These are phyloP conservation scores for Plutella xylostella DNA, from an alignment of 2,888 invertebrate genomes.

Conservation along the genomic window DNA sequence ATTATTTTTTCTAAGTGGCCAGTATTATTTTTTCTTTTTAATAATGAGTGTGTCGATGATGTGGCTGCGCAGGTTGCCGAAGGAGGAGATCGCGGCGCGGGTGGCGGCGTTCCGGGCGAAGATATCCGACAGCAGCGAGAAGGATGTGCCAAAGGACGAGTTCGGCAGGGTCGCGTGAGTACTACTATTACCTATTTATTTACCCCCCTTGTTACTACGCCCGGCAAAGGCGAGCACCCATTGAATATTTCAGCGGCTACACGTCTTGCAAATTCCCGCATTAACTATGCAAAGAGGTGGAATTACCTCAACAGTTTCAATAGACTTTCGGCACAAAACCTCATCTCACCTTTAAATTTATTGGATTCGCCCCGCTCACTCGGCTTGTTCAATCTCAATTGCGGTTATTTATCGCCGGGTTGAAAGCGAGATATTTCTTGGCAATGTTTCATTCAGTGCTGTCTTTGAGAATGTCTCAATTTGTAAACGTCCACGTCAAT, in stretches of 20 bases:
- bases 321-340: background rate
- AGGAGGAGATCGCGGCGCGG: conserved; percentile 87
- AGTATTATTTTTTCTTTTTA: conserved; percentile 13
- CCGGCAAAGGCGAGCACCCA: background rate
- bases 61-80: conserved; percentile 78
- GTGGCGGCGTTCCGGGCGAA: conserved; percentile 90
- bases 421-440: conserved; percentile 1
- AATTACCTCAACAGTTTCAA: background rate
- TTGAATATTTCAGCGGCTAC: background rate
- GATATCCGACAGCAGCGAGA: conserved; percentile 75
- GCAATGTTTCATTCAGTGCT: conserved; percentile 1
- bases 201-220: background rate
- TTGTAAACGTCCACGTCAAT: background rate
- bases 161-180: conserved; percentile 82
- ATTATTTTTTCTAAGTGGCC: conserved; percentile 13
- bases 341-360: background rate
- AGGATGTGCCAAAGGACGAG: conserved; percentile 79
- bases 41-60: conserved; percentile 59
- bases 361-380: background rate
- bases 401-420: background rate
- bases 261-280: background rate
- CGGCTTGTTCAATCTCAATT: background rate
- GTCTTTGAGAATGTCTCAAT: background rate
- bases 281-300: background rate
- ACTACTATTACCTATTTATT: conserved; percentile 11